A percentile compares a stretch with the other conserved stretches of the same genome.
phyloP scores from a whole-genome alignment of 2,113 vertebrate genomes.

The Notiomystis cincta region DNA sequence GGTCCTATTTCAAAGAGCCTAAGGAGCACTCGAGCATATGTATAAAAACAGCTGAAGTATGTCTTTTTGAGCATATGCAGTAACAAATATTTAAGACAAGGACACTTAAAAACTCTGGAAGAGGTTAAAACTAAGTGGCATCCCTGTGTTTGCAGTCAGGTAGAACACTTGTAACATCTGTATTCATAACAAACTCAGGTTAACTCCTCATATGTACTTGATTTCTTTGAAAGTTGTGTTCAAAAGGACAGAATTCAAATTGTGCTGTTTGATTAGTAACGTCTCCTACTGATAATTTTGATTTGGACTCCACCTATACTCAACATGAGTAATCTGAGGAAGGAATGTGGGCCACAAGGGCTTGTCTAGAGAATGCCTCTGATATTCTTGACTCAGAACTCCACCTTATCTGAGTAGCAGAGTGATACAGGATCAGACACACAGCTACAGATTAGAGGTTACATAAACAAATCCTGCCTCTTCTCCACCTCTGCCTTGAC shows the following conservation, averaged over 20 bases:
- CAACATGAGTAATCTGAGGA: neutral
- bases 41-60: neutral
- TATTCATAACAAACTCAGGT: neutral
- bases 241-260: neutral
- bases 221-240: neutral
- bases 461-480: neutral
- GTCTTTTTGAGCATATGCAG: neutral
- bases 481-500: neutral
- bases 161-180: neutral
- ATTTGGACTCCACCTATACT: neutral
- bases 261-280: neutral
- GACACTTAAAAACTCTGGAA: neutral
- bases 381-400: neutral
- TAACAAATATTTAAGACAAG: neutral
- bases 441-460: neutral
- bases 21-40: neutral
- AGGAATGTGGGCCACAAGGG: neutral
- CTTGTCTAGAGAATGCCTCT: neutral
- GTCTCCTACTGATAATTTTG: neutral
- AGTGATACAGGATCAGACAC: neutral
- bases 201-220: neutral
- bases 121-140: neutral
- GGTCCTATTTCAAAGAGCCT: neutral
- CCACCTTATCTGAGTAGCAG: neutral
- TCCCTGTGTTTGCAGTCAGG: neutral